Conservation (phyloP, 2,113 vertebrate genomes). For the Triplophysa siluroides region DNA sequence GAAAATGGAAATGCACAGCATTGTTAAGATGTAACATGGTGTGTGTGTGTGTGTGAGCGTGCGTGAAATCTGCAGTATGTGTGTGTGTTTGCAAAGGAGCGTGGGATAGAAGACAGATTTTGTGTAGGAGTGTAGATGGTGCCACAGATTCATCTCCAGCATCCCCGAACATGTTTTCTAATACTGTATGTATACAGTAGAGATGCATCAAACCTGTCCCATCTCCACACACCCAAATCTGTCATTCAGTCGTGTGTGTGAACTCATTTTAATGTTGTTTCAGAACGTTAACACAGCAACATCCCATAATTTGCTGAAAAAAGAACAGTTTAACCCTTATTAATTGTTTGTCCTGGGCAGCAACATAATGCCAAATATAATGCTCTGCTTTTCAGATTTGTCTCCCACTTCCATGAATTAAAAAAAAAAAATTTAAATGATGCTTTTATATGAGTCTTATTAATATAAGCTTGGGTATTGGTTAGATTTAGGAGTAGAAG, state of each 20-base stretch:
- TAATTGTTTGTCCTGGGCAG: no score
- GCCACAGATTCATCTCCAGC: conserved; percentile 12
- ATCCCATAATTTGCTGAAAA: background rate
- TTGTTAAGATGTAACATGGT: background rate
- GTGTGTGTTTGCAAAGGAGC: background rate
- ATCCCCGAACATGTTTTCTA: background rate
- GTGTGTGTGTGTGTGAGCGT: background rate
- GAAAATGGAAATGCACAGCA: background rate
- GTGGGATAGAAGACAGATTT: background rate
- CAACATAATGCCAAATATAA: no score
- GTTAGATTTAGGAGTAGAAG: no score
- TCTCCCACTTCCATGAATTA: no score
- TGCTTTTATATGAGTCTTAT: no score
- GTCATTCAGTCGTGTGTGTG: background rate
- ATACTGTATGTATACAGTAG: background rate
- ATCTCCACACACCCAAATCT: background rate
- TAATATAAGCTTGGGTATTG: no score
- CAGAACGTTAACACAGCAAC: background rate
- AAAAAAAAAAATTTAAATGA: no score
- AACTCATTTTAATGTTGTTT: conserved; percentile 16
- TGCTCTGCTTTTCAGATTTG: no score
- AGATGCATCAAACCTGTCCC: background rate
- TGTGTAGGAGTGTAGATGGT: background rate
- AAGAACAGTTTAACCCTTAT: background rate
- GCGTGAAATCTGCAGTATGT: background rate